phyloP scores from a whole-genome alignment of 2,888 invertebrate species.

The Luperina nickerlii region DNA sequence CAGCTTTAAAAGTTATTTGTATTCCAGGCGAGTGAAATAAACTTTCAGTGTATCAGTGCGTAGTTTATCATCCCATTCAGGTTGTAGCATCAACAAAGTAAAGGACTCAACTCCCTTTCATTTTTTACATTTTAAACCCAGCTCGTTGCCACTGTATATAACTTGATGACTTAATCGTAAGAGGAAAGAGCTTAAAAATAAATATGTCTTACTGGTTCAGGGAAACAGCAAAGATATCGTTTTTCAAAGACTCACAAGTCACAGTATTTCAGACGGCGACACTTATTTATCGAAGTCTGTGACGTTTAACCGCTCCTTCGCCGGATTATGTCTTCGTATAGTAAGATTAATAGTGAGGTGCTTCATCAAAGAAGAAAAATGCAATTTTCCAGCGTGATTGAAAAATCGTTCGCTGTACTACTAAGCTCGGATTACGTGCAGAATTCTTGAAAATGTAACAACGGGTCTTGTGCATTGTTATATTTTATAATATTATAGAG shows the following conservation, averaged over 20 bases:
- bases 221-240: conserved; percentile 52
- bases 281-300: conserved; percentile 63
- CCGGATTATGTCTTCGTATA: conserved; percentile 68
- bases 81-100: conserved; percentile 39
- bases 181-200: conserved; percentile 58
- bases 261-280: conserved; percentile 52
- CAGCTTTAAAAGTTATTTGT: background rate
- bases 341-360: conserved; percentile 69
- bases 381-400: conserved; percentile 67
- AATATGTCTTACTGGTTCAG: conserved; percentile 58
- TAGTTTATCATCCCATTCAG: conserved; percentile 44
- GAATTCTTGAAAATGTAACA: conserved; percentile 38
- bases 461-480: conserved; percentile 13
- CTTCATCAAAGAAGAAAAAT: conserved; percentile 69
- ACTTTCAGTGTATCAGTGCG: conserved; percentile 12
- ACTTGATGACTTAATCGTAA: conserved; percentile 57
- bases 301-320: conserved; percentile 63
- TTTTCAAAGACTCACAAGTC: conserved; percentile 57
- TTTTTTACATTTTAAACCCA: conserved; percentile 52
- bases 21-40: conserved; percentile 2
- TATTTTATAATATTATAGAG: background rate
- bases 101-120: conserved; percentile 40
- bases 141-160: conserved; percentile 43
- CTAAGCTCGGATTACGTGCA: conserved; percentile 55
- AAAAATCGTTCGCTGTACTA: conserved; percentile 63